A percentile compares a stretch with the other conserved stretches of the same genome.
These are phyloP conservation scores for Drosophila baimaii DNA, from an alignment of 1,140 invertebrate genomes.

Conservation along the genomic window DNA sequence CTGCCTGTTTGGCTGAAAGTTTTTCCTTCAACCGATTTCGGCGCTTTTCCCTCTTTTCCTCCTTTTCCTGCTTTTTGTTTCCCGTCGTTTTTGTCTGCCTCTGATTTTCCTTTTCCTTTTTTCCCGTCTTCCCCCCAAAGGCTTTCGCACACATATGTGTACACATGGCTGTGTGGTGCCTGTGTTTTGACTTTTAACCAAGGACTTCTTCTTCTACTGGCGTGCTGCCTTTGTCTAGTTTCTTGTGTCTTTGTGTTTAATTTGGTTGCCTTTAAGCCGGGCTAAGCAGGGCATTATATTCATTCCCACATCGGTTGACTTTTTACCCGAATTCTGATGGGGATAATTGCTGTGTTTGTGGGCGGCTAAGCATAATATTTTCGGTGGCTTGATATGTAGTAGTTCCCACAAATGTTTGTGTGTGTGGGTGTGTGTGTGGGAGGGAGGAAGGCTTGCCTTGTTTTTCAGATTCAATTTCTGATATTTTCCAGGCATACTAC, in stretches of 20 bases:
- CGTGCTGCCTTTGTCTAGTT: conserved; percentile 42
- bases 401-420: conserved; percentile 10
- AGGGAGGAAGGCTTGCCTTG: neutral
- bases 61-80: conserved; percentile 47
- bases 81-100: conserved; percentile 11
- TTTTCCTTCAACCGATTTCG: conserved; percentile 39
- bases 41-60: conserved; percentile 19
- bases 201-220: conserved; percentile 31
- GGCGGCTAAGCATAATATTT: conserved; percentile 28
- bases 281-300: conserved; percentile 42
- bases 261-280: conserved; percentile 33
- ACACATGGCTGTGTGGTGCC: neutral
- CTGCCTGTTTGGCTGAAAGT: conserved; percentile 50
- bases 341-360: conserved; percentile 34
- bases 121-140: conserved; percentile 16
- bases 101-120: conserved; percentile 8
- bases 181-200: conserved; percentile 58
- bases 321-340: conserved; percentile 29
- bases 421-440: neutral
- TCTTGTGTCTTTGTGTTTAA: conserved; percentile 26
- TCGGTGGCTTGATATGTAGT: conserved; percentile 1
- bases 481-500: neutral
- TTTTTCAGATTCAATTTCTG: neutral
- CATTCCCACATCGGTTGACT: conserved; percentile 36
- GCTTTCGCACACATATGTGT: conserved; percentile 21